A percentile compares a stretch with the other conserved stretches of the same genome.
These are phyloP conservation scores for Crocodylus rhombifer DNA, from an alignment of 2,797 vertebrate species.

Conservation along the genomic window DNA sequence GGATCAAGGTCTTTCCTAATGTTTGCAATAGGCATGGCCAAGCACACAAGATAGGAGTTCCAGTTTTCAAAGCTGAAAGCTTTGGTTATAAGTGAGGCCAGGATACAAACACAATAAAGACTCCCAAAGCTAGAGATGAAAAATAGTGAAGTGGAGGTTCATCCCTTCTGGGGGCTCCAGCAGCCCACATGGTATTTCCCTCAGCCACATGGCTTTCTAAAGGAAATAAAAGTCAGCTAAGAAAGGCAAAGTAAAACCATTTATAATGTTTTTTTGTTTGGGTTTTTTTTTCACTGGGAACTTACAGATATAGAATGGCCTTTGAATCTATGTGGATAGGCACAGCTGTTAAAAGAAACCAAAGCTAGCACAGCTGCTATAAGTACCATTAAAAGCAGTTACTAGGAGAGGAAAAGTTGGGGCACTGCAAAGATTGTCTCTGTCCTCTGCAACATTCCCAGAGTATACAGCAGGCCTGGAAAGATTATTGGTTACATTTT, in stretches of 20 bases:
- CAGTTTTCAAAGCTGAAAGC: neutral
- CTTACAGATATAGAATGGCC: neutral
- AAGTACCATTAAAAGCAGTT: neutral
- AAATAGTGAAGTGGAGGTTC: too few species aligned
- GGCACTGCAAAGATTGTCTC: neutral
- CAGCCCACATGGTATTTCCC: neutral
- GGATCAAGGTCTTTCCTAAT: neutral
- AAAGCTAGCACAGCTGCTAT: neutral
- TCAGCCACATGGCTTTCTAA: neutral
- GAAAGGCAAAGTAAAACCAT: neutral
- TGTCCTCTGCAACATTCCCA: neutral
- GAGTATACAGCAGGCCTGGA: too few species aligned
- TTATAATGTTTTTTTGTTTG: neutral
- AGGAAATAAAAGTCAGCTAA: neutral
- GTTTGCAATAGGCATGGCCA: neutral
- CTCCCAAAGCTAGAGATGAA: neutral
- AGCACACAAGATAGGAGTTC: neutral
- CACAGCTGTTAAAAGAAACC: neutral
- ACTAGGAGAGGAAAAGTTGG: neutral
- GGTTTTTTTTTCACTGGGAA: neutral
- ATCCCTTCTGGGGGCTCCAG: neutral
- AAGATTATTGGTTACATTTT: too few species aligned
- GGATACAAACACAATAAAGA: neutral
- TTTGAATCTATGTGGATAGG: neutral
- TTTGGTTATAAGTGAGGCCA: accelerated